Conservation (phyloP, 53 echinoderm and acorn worm genomes). For the Astropecten irregularis region DNA sequence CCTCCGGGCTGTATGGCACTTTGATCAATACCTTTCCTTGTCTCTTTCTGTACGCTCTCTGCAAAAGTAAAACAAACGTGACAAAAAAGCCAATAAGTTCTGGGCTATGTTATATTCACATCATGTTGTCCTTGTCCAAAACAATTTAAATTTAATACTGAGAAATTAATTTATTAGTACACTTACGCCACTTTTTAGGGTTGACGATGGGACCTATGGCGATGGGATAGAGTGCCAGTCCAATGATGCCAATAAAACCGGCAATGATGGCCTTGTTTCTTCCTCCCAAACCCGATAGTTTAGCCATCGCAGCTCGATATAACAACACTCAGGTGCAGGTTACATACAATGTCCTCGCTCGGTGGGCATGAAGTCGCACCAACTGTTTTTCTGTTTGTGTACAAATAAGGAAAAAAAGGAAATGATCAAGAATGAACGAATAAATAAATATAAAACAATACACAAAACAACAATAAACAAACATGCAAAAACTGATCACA, state of each 20-base stretch:
- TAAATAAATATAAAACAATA: no score
- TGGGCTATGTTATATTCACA: neutral
- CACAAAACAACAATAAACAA: no score
- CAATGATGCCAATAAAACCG: conserved; percentile 75
- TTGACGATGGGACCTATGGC: conserved; percentile 81
- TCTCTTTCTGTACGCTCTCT: conserved; percentile 78
- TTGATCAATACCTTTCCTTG: conserved; percentile 79
- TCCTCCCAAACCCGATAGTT: conserved; percentile 13
- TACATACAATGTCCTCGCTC: no score
- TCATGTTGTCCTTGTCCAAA: neutral
- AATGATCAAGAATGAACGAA: no score
- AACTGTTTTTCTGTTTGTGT: no score
- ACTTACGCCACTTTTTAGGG: conserved; percentile 94
- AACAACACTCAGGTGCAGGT: no score
- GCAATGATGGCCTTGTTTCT: conserved; percentile 57
- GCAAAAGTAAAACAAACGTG: conserved; percentile 5
- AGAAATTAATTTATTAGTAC: neutral
- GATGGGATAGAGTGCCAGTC: conserved; percentile 83
- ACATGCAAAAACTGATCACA: no score
- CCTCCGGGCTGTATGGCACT: conserved; percentile 80
- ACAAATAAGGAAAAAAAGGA: no score
- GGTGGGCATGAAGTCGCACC: no score
- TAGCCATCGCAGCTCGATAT: no score
- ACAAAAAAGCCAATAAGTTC: neutral
- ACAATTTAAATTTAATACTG: neutral